Percentiles rank a stretch among this genome's conserved stretches.
These are phyloP conservation scores for Pelecanoides urinatrix DNA, from an alignment of 2,113 vertebrate species.

Conservation along the genomic window DNA sequence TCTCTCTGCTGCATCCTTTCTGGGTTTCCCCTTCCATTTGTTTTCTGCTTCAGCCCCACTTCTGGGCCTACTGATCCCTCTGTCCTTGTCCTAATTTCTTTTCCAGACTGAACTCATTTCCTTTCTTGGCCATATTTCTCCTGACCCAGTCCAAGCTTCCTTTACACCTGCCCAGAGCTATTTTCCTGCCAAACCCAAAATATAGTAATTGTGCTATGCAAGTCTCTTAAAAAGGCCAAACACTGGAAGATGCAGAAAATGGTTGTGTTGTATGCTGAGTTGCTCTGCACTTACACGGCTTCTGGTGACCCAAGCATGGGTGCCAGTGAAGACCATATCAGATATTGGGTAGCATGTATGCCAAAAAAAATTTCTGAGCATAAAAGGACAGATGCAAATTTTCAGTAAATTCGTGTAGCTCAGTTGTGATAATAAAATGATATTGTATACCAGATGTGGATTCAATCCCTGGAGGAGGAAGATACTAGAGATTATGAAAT, in stretches of 20 bases:
- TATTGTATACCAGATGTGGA: slow-evolving; percentile 24
- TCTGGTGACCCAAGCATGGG: background rate
- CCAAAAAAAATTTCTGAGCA: background rate
- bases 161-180: slow-evolving; percentile 47
- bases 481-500: background rate
- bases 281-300: background rate
- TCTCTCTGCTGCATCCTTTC: slow-evolving; percentile 42
- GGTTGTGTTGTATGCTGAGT: background rate
- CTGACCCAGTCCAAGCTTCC: slow-evolving; percentile 48
- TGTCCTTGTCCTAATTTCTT: slow-evolving; percentile 58
- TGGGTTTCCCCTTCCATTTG: slow-evolving; percentile 24
- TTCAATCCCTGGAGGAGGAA: background rate
- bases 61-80: background rate
- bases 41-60: slow-evolving; percentile 34
- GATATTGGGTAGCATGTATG: background rate
- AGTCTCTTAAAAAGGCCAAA: background rate
- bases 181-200: slow-evolving; percentile 39
- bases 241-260: background rate
- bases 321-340: background rate
- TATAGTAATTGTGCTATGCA: background rate
- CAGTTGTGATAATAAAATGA: background rate
- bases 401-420: background rate
- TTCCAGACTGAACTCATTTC: slow-evolving; percentile 56
- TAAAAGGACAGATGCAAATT: background rate
- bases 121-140: slow-evolving; percentile 51